These are phyloP conservation scores for Dasyornis broadbenti DNA, from an alignment of 2,113 vertebrate species.

Conservation along the genomic window DNA sequence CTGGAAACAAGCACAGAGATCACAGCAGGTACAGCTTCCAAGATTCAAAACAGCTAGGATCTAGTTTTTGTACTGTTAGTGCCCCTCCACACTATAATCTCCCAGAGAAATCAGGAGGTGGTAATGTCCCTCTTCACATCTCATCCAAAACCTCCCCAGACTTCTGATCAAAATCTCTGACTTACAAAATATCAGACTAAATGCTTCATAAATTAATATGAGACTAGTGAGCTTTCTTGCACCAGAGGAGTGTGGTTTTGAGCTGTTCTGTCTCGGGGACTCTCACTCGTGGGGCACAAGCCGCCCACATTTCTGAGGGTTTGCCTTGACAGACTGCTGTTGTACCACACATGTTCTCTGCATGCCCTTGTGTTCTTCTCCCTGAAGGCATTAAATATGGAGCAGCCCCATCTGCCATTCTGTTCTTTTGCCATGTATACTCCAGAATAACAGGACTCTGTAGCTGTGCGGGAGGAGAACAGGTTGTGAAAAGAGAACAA, in stretches of 20 bases:
- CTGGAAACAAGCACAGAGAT: neutral
- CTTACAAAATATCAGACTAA: neutral
- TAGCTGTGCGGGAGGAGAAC: neutral
- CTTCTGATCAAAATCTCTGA: neutral
- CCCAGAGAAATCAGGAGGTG: neutral
- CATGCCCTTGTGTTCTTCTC: neutral
- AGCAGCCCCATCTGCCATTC: constrained; percentile 4
- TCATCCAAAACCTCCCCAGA: neutral
- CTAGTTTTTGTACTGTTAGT: neutral
- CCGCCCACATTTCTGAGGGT: neutral
- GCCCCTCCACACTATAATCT: neutral
- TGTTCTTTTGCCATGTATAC: neutral
- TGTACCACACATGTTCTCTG: neutral
- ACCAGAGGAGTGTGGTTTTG: neutral
- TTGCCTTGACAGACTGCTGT: neutral
- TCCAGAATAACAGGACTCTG: neutral
- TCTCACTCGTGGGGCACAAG: neutral
- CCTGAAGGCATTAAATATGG: constrained; percentile 17
- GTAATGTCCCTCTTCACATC: neutral
- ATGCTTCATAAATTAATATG: neutral
- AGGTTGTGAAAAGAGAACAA: neutral
- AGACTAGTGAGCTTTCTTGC: neutral
- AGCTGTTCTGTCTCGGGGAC: neutral
- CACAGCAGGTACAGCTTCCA: neutral
- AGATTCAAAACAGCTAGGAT: neutral